These are phyloP conservation scores for Mastomys natalensis DNA, from an alignment of 2,113 vertebrate genomes.

Conservation along the genomic window DNA sequence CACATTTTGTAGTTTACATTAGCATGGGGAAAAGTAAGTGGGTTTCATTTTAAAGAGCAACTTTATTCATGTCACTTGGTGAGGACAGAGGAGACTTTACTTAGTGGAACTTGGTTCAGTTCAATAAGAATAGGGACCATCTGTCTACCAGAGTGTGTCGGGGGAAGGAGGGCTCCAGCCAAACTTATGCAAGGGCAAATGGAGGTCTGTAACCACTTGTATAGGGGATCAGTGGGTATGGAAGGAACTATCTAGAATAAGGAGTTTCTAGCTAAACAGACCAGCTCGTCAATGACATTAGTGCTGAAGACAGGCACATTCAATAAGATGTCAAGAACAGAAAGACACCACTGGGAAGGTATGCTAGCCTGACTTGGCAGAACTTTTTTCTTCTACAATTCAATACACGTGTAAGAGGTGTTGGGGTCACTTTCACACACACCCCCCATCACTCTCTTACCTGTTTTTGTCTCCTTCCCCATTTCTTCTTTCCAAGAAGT, in stretches of 20 bases:
- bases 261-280: background rate
- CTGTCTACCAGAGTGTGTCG: background rate
- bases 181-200: background rate
- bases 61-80: background rate
- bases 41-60: background rate
- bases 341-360: background rate
- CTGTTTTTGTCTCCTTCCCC: no score
- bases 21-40: background rate
- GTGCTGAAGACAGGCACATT: background rate
- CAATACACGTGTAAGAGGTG: no score
- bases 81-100: background rate
- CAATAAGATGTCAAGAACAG: background rate
- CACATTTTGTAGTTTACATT: background rate
- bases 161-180: no score
- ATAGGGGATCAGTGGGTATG: no score
- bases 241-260: background rate
- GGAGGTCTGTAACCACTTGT: background rate
- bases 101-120: background rate
- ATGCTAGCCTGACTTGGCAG: background rate
- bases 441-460: background rate
- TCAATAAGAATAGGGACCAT: background rate
- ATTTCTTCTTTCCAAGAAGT: background rate
- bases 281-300: background rate
- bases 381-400: background rate
- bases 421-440: background rate